Evolutionary conservation across 2,888 invertebrate species (phyloP), one percentile per base, ranked within the genome.

Genomic region (Spodoptera littoralis): DNA sequence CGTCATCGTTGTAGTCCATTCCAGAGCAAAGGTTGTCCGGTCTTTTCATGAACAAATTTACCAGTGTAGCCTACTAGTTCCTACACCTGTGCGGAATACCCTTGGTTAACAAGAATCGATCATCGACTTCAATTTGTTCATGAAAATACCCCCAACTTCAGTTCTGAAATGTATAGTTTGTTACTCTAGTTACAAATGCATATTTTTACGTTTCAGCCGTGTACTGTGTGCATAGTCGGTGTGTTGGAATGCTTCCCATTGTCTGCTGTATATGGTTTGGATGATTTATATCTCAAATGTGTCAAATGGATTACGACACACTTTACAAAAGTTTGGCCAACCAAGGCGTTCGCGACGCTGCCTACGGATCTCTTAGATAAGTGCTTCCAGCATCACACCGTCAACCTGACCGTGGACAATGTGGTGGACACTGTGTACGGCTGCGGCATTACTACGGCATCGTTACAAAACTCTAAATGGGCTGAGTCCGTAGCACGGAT

Each of bases 311-410:
- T 98, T 48, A 97, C 97, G 27, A 96, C 97, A 71, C 96, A 99
- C 88, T 98, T 98, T 89, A 79, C 85, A 8, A 96, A 97, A 82
- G 97, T 99, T 53, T 99, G 99, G 99, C 97, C 98, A 0, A 98
- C 98, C 2, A 97, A 98, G 82, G 96, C 97, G 3, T 99, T 99
- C 90, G 97, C 98, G 0, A 96, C 97, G 49, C 90, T 99, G 63
- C 97, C 98, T 0, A 96, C 97, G 43, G 98, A 98, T 83, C 95
- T 98, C 5, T 95, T 97, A 73, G 97, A 97, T 54, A 97, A 98
- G 84, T 98, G 98, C 87, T 97, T 97, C 76, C 97, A 97, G 84
- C 97, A 98, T 83, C 97, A 97, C 81, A 96, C 97, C 11, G 96
- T 97, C 0, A 97, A 98, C 84, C 95, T 98, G 95, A 96, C 96